phyloP scores from a whole-genome alignment of 2,888 invertebrate genomes.

The Mallateleia sp. region DNA sequence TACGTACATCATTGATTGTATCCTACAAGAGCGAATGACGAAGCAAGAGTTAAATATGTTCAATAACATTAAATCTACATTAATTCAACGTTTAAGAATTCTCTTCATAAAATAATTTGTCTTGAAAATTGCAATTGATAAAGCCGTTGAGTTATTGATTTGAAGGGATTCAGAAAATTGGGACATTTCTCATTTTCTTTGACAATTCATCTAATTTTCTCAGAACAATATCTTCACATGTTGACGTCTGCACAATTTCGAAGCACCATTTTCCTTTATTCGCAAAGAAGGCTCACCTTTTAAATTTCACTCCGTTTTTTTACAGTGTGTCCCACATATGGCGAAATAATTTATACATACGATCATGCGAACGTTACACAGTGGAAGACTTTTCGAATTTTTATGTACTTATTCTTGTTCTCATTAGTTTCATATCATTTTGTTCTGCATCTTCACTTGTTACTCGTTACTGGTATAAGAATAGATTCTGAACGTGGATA shows the following conservation, averaged over 20 bases:
- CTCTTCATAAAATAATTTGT: too few relatives aligned
- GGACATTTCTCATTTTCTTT: too few relatives aligned
- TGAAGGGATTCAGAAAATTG: too few relatives aligned
- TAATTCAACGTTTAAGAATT: too few relatives aligned
- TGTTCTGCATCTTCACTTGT: constrained; percentile 55
- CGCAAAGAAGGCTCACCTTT: not conserved
- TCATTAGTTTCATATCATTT: constrained; percentile 37
- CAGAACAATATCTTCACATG: too few relatives aligned
- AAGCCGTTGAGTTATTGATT: too few relatives aligned
- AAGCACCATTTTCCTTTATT: not conserved
- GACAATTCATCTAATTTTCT: too few relatives aligned
- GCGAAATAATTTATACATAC: constrained; percentile 72
- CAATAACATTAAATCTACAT: too few relatives aligned
- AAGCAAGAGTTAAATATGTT: too few relatives aligned
- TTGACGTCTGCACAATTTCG: not conserved
- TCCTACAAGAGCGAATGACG: too few relatives aligned
- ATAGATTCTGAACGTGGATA: constrained; percentile 85
- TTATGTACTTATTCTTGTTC: constrained; percentile 55
- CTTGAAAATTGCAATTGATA: too few relatives aligned
- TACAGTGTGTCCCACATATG: constrained; percentile 60
- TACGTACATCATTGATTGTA: too few relatives aligned
- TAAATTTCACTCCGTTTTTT: constrained; percentile 53
- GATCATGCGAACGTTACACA: constrained; percentile 77
- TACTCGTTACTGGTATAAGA: constrained; percentile 84
- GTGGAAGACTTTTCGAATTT: constrained; percentile 82